Base-by-base conservation (phyloP, 64 coral and sea anemone genomes). In the Montipora sp. region DNA sequence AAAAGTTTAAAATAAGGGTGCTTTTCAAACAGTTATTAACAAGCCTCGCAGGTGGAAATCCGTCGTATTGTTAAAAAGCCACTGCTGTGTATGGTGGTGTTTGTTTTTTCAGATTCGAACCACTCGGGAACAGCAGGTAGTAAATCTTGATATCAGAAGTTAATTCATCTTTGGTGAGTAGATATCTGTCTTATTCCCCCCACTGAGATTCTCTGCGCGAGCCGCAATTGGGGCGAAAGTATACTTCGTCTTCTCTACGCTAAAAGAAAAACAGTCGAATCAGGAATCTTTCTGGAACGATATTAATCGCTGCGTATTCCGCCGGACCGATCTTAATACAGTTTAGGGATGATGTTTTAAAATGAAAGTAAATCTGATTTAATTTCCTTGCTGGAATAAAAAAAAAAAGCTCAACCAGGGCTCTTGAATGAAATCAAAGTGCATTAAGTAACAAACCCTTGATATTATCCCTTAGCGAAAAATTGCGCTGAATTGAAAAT, bases 1-100 rank as follows among this genome's bases (percentile, higher is more conserved):
- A 71, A 68, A 85, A 50, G 60, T 68, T 45, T 85, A 44, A 85
- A 71, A 85, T 85, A 63, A 85, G 82, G 82, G 82, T 85, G 82
- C 47, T 85, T 51, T 85, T 85, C 82, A 85, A 85, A 85, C 82
- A 85, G 82, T 85, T 85, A 70, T 85, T 85, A 85, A 85, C 68
- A 85, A 19, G 82, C 16, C 18, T 72, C 45, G 82, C 82, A 85
- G 82, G 82, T 85, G 82, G 65, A 85, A 71, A 85, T 85, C 66
- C 36, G 82, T 20, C 36, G 82, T 20, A 51, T 85, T 85, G 81
- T 71, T 85, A 85, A 85, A 85, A 85, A 72, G 82, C 82, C 46
- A 85, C 61, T 85, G 82, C 45, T 13, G 50, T 21, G 61, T 72
- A 67, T 70, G 61, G 82, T 51, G 60, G 27, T 85, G 65, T 85